These are phyloP conservation scores for Lasiommata megera DNA, from an alignment of 2,888 invertebrate species.

Conservation along the genomic window DNA sequence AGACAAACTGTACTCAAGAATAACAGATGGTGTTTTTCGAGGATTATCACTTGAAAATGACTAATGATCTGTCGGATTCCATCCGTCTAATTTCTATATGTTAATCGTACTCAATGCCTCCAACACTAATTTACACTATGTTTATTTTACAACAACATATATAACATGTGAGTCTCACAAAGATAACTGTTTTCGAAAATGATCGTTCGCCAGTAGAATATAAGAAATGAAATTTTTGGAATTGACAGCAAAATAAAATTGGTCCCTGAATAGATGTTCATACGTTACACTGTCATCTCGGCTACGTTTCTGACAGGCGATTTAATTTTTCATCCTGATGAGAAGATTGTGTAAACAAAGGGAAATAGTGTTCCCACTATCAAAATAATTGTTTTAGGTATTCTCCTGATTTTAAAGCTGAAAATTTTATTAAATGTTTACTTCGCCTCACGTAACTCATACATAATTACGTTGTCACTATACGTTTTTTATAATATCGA, in stretches of 20 bases:
- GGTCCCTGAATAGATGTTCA: slow-evolving; percentile 50
- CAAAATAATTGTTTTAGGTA: slow-evolving; percentile 30
- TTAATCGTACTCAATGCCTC: slow-evolving; percentile 71
- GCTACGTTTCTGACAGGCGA: slow-evolving; percentile 54
- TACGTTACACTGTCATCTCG: slow-evolving; percentile 67
- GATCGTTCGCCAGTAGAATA: slow-evolving; percentile 18
- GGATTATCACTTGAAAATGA: slow-evolving; percentile 75
- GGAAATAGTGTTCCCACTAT: slow-evolving; percentile 55
- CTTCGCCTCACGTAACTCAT: too few relatives aligned
- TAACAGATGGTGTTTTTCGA: slow-evolving; percentile 71
- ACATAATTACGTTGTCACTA: too few relatives aligned
- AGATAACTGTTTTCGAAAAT: slow-evolving; percentile 7
- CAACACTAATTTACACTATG: slow-evolving; percentile 71
- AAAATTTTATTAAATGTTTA: not conserved
- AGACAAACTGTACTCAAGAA: slow-evolving; percentile 37
- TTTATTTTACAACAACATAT: slow-evolving; percentile 62
- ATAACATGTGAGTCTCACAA: slow-evolving; percentile 27
- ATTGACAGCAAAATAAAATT: slow-evolving; percentile 16
- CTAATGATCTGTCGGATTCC: slow-evolving; percentile 66
- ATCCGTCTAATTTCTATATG: slow-evolving; percentile 56
- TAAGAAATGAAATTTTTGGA: slow-evolving; percentile 3
- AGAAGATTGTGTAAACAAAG: slow-evolving; percentile 60
- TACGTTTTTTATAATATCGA: too few relatives aligned
- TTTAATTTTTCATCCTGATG: slow-evolving; percentile 73
- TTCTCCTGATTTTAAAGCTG: not conserved